Percentiles rank a stretch among this genome's conserved stretches.
Conservation (phyloP, 2,888 invertebrate species). For the Gisinianus flammeolus region DNA sequence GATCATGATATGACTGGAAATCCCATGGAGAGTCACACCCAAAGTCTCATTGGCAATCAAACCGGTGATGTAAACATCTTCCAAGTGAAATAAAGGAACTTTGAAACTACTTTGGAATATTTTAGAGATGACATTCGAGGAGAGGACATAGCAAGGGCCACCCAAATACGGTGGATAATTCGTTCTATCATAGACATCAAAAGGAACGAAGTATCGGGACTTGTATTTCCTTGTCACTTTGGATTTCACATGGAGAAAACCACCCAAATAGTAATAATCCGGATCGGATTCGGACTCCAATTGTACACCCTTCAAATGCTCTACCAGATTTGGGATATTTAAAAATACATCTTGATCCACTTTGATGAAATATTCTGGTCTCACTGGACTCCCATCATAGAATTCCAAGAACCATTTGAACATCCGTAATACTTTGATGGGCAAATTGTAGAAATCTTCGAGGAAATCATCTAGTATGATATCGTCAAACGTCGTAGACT, state of each 20-base stretch:
- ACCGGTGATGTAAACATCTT: constrained; percentile 61
- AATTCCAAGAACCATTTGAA: constrained; percentile 15
- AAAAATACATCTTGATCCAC: constrained; percentile 13
- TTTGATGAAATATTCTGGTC: constrained; percentile 1
- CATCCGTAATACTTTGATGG: not conserved
- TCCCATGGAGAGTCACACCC: constrained; percentile 38
- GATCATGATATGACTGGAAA: constrained; percentile 16
- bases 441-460: constrained; percentile 1
- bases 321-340: not conserved
- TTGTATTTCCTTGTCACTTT: constrained; percentile 4
- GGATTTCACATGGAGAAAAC: not conserved
- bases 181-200: constrained; percentile 55
- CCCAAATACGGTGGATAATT: constrained; percentile 60
- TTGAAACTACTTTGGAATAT: constrained; percentile 58
- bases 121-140: constrained; percentile 54
- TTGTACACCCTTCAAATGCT: not conserved
- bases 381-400: not conserved
- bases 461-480: not conserved
- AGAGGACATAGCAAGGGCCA: constrained; percentile 61
- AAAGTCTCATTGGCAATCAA: constrained; percentile 49
- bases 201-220: constrained; percentile 60
- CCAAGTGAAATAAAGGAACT: constrained; percentile 60
- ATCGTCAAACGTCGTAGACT: not conserved
- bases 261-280: not conserved
- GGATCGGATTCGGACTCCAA: not conserved